Evolutionary conservation across 2,797 vertebrate species (phyloP), one percentile per base, ranked within the genome.

Genomic region (Gallinago stenura): DNA sequence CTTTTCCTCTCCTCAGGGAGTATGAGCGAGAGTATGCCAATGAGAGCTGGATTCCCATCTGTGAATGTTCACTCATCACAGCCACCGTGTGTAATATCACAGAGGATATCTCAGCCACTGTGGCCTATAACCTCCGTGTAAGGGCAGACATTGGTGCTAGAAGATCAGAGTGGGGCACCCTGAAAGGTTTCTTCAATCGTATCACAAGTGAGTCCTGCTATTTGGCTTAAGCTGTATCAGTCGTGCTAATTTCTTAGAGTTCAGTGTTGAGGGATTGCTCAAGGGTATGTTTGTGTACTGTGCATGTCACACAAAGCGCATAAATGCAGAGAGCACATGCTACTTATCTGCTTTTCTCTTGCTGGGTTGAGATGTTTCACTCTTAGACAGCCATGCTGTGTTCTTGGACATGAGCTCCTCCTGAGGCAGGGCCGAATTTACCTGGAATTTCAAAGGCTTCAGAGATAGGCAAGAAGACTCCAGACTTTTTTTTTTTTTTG

Each of bases 51-150:
- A 96, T 98, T 41, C 95, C 96, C 71, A 97, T 88, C 94, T 95
- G 87, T 7, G 95, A 97, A 24, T 98, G 98, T 24, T 97, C 95
- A 6, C 50, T 48, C 20, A 97, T 96, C 11, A 46, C 91, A 12
- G 46, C 28, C 35, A 96, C 96, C 0, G 14, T 90, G 26, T 98
- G 98, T 46, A 97, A 98, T 33, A 24, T 98, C 85, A 98, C 98
- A 0, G 97, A 97, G 17, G 98, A 98, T 54, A 96, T 98, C 85
- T 96, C 97, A 0, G 97, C 97, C 85, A 94, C 95, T 1, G 98
- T 98, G 45, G 83, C 96, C 3, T 98, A 98, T 60, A 97, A 28
- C 33, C 95, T 98, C 43, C 95, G 97, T 0, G 98, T 98, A 68
- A 97, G 95, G 62, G 96, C 98, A 25, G 26, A 79, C 1, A 4